Conservation (phyloP, 1,140 invertebrate genomes). For the Steinernema khuongi region DNA sequence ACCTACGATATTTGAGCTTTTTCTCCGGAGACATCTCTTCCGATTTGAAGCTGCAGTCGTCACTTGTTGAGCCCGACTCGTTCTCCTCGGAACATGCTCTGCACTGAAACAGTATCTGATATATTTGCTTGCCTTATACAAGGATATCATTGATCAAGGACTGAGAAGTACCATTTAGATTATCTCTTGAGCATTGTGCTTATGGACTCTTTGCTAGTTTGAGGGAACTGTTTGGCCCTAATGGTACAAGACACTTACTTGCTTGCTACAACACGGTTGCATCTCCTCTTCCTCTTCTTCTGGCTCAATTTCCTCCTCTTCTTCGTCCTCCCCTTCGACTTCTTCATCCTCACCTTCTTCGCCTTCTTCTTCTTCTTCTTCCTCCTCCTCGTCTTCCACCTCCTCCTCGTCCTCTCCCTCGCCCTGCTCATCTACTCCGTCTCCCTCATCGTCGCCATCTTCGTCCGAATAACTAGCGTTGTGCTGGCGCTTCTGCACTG, state of each 20-base stretch:
- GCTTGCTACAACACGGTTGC: background rate
- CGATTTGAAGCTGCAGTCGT: background rate
- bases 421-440: background rate
- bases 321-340: background rate
- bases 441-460: background rate
- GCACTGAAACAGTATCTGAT: too few relatives aligned
- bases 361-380: background rate
- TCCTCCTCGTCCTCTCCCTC: background rate
- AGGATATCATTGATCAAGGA: too few relatives aligned
- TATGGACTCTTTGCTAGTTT: too few relatives aligned
- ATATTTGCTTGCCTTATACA: too few relatives aligned
- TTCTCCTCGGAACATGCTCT: too few relatives aligned
- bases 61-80: too few relatives aligned
- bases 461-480: too few relatives aligned
- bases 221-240: too few relatives aligned
- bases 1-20: background rate
- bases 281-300: background rate
- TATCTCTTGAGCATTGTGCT: too few relatives aligned
- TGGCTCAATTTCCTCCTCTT: background rate
- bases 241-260: too few relatives aligned
- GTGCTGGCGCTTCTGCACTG: too few relatives aligned
- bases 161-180: too few relatives aligned
- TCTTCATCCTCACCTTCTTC: background rate
- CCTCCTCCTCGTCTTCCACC: background rate
- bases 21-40: background rate